Evolutionary conservation across 1,140 invertebrate species (phyloP), one percentile per base, ranked within the genome.

Genomic region (Rhopalosiphum padi): DNA sequence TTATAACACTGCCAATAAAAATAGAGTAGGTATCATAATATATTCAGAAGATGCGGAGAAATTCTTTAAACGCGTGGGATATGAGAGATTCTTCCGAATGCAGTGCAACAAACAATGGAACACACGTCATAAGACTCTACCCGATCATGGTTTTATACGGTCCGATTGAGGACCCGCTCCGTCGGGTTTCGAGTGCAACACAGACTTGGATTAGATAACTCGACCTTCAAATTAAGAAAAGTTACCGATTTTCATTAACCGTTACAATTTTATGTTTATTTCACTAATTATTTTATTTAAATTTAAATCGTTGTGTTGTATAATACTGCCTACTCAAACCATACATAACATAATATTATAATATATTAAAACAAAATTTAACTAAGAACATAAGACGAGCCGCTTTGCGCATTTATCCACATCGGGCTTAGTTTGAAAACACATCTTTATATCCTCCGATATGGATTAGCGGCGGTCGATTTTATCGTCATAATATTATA

Each of bases 401-500:
- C 21, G 82, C 21, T 83, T 37, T 83, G 41, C 23, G 37, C 21
- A 21, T 41, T 9, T 41, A 89, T 89, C 87, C 87, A 89, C 11
- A n/a, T 51, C 48, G 87, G 87, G 46, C 86, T 88, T 88, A 88
- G 48, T 46, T 48, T 11, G 43, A n/a, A 48, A 15, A 87, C 48
- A n/a, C n/a, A 88, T 41, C 30, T 46, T 43, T 68, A 68, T 90
- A 68, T 90, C 53, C 35, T 90, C 60, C 60, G 89, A 43, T 68
- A 68, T 90, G 89, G 15, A 90, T 68, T 30, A 55, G 55, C 22
- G 30, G 35, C 89, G 11, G 22, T 7, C n/a, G 22, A 55, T 37
- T 55, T 53, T 53, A 90, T 25, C 11, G 7, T 51, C 23, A 83
- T 23, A 83, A 83, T 37, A 83, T 23, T 83, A 23, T 35, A 23